phyloP scores from a whole-genome alignment of 2,113 vertebrate genomes.

The Dromiciops gliroides region DNA sequence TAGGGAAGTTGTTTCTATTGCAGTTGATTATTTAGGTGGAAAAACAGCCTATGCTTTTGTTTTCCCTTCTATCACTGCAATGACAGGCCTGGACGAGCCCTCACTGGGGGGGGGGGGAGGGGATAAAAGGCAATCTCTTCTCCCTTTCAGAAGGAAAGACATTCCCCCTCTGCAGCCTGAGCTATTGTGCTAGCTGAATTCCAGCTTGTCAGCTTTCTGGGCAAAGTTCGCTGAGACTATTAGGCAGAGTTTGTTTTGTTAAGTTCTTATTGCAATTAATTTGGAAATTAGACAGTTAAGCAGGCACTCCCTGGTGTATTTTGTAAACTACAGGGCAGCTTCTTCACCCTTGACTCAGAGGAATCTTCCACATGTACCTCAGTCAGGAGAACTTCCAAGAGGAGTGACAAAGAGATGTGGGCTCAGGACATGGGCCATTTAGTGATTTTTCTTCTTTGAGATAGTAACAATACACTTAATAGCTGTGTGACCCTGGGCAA shows the following conservation, averaged over 20 bases:
- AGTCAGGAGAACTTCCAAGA: neutral
- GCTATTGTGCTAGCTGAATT: slow-evolving; percentile 69
- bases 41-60: slow-evolving; percentile 53
- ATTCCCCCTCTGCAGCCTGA: slow-evolving; percentile 62
- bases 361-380: neutral
- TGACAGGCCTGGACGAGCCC: slow-evolving; percentile 73
- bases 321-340: slow-evolving; percentile 50
- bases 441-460: neutral
- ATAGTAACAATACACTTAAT: too few relatives aligned
- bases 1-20: slow-evolving; percentile 15
- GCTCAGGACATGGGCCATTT: neutral
- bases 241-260: slow-evolving; percentile 75
- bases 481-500: too few relatives aligned
- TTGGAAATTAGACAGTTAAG: slow-evolving; percentile 75
- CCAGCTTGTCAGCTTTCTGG: slow-evolving; percentile 69
- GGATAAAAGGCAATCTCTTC: slow-evolving; percentile 59
- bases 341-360: slow-evolving; percentile 13
- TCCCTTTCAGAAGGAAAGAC: slow-evolving; percentile 60
- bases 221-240: slow-evolving; percentile 57
- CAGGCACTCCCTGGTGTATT: slow-evolving; percentile 68
- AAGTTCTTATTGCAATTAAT: slow-evolving; percentile 73
- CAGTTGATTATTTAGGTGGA: slow-evolving; percentile 53
- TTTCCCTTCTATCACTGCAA: slow-evolving; percentile 16
- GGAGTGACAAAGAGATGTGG: neutral
- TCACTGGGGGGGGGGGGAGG: slow-evolving; percentile 52